These are phyloP conservation scores for Drosophila mercatorum DNA, from an alignment of 2,888 invertebrate genomes.

Conservation along the genomic window DNA sequence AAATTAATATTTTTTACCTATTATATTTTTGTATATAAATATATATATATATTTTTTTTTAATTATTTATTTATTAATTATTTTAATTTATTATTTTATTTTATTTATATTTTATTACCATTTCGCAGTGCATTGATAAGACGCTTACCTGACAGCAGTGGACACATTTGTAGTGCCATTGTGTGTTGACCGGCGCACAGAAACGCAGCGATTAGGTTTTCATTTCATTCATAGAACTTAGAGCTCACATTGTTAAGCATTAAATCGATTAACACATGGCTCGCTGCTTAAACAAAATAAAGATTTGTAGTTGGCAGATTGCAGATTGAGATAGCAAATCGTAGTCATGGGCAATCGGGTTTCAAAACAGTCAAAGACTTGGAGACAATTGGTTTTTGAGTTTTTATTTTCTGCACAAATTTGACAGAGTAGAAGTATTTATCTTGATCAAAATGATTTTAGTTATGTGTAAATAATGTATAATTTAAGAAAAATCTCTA, in stretches of 20 bases:
- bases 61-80: background rate
- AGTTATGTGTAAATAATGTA: background rate
- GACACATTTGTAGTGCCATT: conserved; percentile 43
- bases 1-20: too few relatives aligned
- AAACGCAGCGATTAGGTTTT: conserved; percentile 13
- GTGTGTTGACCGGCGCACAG: conserved; percentile 15
- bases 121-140: conserved; percentile 16
- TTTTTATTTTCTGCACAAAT: background rate
- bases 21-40: background rate
- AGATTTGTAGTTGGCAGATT: background rate
- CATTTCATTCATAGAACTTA: conserved; percentile 8
- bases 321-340: conserved; percentile 14
- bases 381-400: conserved; percentile 1
- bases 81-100: background rate
- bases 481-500: background rate
- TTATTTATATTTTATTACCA: background rate
- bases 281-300: conserved; percentile 8
- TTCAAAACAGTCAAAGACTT: background rate
- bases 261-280: conserved; percentile 26
- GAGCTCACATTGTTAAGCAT: conserved; percentile 10
- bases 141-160: conserved; percentile 44
- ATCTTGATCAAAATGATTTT: background rate
- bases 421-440: background rate
- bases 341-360: background rate
- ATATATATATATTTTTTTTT: too few relatives aligned